A percentile compares a stretch with the other conserved stretches of the same genome.
These are phyloP conservation scores for Brachionus paranguensis DNA, from an alignment of 1,140 invertebrate genomes.

Conservation along the genomic window DNA sequence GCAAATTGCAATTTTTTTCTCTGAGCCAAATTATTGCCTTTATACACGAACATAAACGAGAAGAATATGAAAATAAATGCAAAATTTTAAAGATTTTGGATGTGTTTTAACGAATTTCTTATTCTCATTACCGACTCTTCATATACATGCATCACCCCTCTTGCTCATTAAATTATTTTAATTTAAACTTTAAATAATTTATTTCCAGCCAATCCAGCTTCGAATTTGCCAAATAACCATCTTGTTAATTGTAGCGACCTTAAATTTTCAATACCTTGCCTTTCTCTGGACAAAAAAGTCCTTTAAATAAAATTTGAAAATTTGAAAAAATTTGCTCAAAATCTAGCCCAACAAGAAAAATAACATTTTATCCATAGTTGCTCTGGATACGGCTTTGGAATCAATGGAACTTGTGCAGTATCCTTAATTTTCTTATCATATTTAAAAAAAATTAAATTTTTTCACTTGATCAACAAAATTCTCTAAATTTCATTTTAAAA, in stretches of 20 bases:
- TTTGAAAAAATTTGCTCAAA: no score
- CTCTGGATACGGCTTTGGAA: no score
- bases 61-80: background rate
- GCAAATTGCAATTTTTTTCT: background rate
- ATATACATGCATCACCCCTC: background rate
- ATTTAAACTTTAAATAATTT: slow-evolving; percentile 13
- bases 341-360: no score
- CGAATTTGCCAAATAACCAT: background rate
- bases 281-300: background rate
- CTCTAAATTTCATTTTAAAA: no score
- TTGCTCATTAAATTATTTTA: background rate
- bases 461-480: no score
- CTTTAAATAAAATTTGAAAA: no score
- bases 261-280: background rate
- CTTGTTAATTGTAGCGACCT: background rate
- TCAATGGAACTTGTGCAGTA: no score
- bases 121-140: background rate
- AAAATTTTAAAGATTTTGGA: background rate
- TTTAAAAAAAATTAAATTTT: no score
- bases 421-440: no score
- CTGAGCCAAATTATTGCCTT: background rate
- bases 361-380: no score
- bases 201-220: slow-evolving; percentile 8
- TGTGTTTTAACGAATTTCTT: background rate
- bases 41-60: background rate